Base-by-base conservation (phyloP, 2,888 invertebrate species). In the Lapara coniferarum region DNA sequence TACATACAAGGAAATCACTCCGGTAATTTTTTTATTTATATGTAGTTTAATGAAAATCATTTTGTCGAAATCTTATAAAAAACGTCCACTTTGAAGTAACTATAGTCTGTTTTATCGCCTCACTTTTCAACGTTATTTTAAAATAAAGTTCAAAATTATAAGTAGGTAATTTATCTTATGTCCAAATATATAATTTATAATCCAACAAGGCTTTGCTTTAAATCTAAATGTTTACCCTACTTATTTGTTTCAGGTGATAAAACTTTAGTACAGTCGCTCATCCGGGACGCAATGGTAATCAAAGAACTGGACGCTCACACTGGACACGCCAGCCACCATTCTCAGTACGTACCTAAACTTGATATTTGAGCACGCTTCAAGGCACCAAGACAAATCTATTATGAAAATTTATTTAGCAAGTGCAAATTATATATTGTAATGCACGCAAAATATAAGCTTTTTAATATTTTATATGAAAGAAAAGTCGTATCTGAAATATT, bases 211-310 rank as follows among this genome's bases (percentile, higher is more conserved):
- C 5, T 37, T 25, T 25, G 25, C 37, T 8, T 13, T 51, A 51
- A 51, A 51, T 10, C 5, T 51, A 51, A 6, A 37, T 37, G 8
- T 37, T 37, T 7, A 51, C 5, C 12, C 13, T 67, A 8, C 44
- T 4, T 13, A 8, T 0, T 63, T 63, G 25, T 93, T 94, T 80
- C 94, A 97, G 98, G 98, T 94, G 98, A 98, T 92, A 97, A 98
- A 95, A 96, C 96, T 85, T 95, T 98, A 89, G 95, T 98, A 81
- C 98, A 98, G 90, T 97, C 98, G 72, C 94, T 98, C 75, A 97
- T 98, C 73, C 95, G 98, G 89, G 98, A 98, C 88, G 98, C 98
- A 58, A 96, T 97, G 95, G 97, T 98, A 78, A 98, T 98, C 56
- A 97, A 97, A 91, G 97, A 96, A 83, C 95, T 98, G 86, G 97